These are phyloP conservation scores for Tenthredo amoena DNA, from an alignment of 2,888 invertebrate genomes.

Conservation along the genomic window DNA sequence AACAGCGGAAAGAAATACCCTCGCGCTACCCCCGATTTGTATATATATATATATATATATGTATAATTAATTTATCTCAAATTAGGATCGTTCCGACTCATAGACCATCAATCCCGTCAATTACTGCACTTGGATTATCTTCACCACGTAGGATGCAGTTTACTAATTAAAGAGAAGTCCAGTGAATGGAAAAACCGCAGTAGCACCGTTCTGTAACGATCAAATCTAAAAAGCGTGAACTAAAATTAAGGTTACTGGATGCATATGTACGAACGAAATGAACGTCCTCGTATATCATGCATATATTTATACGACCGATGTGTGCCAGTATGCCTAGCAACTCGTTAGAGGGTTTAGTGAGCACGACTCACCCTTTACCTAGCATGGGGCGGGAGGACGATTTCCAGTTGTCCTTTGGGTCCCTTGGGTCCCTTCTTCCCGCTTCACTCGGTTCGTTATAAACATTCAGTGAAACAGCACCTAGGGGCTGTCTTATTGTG, in stretches of 20 bases:
- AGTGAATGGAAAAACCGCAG: not conserved
- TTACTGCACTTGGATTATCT: not conserved
- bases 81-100: not conserved
- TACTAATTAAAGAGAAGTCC: not conserved
- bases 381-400: not conserved
- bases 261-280: not conserved
- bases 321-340: conserved; percentile 12
- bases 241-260: not conserved
- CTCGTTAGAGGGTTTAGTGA: conserved; percentile 31
- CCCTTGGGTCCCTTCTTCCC: not conserved
- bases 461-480: not conserved
- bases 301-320: not conserved
- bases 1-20: not conserved
- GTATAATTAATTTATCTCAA: not conserved
- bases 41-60: not conserved
- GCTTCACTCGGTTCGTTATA: conserved; percentile 7
- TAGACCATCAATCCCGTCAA: not conserved
- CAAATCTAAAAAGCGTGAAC: not conserved
- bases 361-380: conserved; percentile 8
- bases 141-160: not conserved
- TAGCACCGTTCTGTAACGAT: not conserved
- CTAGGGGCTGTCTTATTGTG: not conserved
- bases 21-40: not conserved
- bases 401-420: conserved; percentile 12
- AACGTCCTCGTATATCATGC: not conserved